These are phyloP conservation scores for Nomada hirtipes DNA, from an alignment of 2,888 invertebrate species.

Conservation along the genomic window DNA sequence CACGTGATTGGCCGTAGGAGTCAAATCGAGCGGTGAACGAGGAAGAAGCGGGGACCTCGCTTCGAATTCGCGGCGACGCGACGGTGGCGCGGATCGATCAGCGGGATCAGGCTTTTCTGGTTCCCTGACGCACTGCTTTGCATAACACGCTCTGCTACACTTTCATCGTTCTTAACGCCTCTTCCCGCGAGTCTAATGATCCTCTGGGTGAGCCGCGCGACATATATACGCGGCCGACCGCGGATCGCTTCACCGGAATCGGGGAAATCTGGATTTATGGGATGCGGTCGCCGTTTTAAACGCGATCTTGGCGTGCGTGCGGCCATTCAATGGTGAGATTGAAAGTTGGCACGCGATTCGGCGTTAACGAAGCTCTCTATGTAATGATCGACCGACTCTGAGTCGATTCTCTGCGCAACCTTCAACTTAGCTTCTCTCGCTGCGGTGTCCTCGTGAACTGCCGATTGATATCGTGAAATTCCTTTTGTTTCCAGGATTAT, in stretches of 20 bases:
- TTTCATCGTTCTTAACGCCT: slow-evolving; percentile 47
- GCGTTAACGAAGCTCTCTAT: not conserved
- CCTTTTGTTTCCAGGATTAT: not conserved
- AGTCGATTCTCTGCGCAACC: not conserved
- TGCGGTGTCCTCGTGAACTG: not conserved
- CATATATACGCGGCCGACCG: slow-evolving; percentile 16
- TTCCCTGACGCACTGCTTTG: slow-evolving; percentile 47
- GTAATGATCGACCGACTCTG: not conserved
- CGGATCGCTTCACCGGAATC: slow-evolving; percentile 49
- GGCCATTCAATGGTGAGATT: slow-evolving; percentile 40
- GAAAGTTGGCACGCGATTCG: slow-evolving; percentile 55
- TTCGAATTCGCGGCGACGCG: slow-evolving; percentile 40
- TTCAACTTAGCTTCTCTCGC: not conserved
- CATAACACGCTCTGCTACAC: slow-evolving; percentile 61
- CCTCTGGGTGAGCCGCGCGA: slow-evolving; percentile 16
- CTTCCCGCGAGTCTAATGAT: slow-evolving; percentile 33
- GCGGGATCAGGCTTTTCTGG: slow-evolving; percentile 57
- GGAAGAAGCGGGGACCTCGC: not conserved
- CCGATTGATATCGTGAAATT: no score
- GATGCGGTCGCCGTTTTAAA: slow-evolving; percentile 17
- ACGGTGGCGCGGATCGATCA: slow-evolving; percentile 39
- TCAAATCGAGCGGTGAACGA: slow-evolving; percentile 19
- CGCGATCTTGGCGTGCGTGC: slow-evolving; percentile 22
- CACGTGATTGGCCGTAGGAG: not conserved
- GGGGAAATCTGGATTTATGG: slow-evolving; percentile 55